Evolutionary conservation across 2,113 vertebrate species (phyloP), one percentile per base, ranked within the genome.

Genomic region (Crotophaga sulcirostris): DNA sequence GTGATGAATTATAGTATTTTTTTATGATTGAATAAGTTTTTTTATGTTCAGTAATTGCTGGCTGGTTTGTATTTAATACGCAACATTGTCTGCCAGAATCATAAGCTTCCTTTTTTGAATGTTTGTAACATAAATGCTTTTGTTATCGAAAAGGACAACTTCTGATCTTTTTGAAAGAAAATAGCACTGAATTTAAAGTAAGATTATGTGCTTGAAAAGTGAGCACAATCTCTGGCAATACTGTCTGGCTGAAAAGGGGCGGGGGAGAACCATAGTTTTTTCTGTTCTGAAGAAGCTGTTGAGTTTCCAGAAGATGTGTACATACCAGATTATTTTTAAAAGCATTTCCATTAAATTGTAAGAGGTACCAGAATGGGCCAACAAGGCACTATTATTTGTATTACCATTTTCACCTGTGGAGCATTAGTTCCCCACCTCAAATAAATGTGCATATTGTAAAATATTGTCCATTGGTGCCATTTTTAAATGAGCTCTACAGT

Each of bases 381-480:
- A 83, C 54, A 64, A 80, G 95, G 85, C 97, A 94, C 97, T 89
- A 38, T 78, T 81, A 93, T 72, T 94, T 89, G 68, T 97, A 79
- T 93, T 93, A 56, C 6, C 66, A 33, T 87, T 96, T 95, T 97
- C 56, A 70, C 84, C 93, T 93, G 90, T 97, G 96, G 93, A 98
- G 87, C 93, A 19, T 90, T 90, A 96, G 93, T 95, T 96, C 96
- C 93, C 84, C 79, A 85, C 81, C 83, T 97, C 82, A 87, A 97
- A 95, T 97, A 97, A 97, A 97, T 97, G 91, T 97, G 94, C 96
- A 96, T 98, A 97, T 97, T 98, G 94, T 97, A 97, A 97, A 95
- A 94, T 96, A 87, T 34, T 93, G 89, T 95, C 92, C 95, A 49
- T 67, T 92, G 54, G 80, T 97, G 96, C 95, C 90, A 91, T 97